These are phyloP conservation scores for Eupithecia subfuscata DNA, from an alignment of 2,888 invertebrate genomes.

Conservation along the genomic window DNA sequence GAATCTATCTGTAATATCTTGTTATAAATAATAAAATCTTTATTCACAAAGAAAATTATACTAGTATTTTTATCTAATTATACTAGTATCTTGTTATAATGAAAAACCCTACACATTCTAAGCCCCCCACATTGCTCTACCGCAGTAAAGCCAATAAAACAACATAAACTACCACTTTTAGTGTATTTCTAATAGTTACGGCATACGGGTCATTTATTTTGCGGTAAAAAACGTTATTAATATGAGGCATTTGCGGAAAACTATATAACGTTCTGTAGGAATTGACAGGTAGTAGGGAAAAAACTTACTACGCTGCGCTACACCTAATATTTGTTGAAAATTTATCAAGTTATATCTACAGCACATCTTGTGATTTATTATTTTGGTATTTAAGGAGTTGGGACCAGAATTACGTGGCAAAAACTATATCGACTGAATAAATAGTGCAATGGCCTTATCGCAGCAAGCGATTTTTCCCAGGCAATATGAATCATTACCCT, in stretches of 20 bases:
- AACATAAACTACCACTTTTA: slow-evolving; percentile 14
- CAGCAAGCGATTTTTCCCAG: too few relatives aligned
- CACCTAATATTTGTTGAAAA: too few relatives aligned
- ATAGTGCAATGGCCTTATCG: too few relatives aligned
- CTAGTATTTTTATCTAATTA: too few relatives aligned
- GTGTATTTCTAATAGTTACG: slow-evolving; percentile 54
- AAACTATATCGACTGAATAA: too few relatives aligned
- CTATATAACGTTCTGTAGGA: not conserved
- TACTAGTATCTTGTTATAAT: not conserved
- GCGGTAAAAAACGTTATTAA: slow-evolving; percentile 60
- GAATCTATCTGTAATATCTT: not conserved
- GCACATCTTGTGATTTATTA: too few relatives aligned
- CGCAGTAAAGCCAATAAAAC: slow-evolving; percentile 48
- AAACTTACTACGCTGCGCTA: not conserved
- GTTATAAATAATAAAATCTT: too few relatives aligned
- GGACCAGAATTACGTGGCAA: too few relatives aligned
- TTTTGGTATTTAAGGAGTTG: too few relatives aligned
- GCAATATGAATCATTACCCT: too few relatives aligned
- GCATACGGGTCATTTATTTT: slow-evolving; percentile 73
- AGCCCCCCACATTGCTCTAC: slow-evolving; percentile 49
- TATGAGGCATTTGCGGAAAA: not conserved
- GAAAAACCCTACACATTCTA: not conserved
- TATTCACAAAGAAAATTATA: too few relatives aligned
- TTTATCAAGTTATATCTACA: too few relatives aligned
- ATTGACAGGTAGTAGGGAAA: not conserved